Evolutionary conservation across 1,140 invertebrate genomes (phyloP).

Genomic region (Scaptomyza hsui): DNA sequence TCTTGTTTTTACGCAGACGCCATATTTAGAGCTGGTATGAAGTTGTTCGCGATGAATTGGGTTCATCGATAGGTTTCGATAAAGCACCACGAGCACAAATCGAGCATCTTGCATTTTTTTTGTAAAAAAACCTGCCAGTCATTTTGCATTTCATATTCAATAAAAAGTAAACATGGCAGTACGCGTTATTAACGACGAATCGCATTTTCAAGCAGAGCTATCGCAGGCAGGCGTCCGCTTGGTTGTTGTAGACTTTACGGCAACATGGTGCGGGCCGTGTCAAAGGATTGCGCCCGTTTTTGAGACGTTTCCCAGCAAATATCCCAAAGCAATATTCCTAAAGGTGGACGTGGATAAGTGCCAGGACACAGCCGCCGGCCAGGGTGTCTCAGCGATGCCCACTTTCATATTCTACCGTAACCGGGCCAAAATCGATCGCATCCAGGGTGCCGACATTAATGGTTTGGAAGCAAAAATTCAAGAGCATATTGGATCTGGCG

Average conservation of each 20-base stretch:
- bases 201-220: slow-evolving; percentile 93
- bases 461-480: slow-evolving; percentile 95
- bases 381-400: slow-evolving; percentile 97
- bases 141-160: slow-evolving; percentile 16
- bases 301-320: slow-evolving; percentile 93
- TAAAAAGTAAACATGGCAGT: slow-evolving; percentile 73
- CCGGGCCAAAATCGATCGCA: slow-evolving; percentile 90
- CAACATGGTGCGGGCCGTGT: slow-evolving; percentile 97
- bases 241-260: slow-evolving; percentile 97
- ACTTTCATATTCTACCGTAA: slow-evolving; percentile 98
- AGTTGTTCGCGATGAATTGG: background rate
- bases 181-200: slow-evolving; percentile 86
- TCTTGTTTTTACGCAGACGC: slow-evolving; percentile 36
- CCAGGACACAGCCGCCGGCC: slow-evolving; percentile 91
- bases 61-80: slow-evolving; percentile 23
- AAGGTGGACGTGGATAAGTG: slow-evolving; percentile 98
- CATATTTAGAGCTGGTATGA: slow-evolving; percentile 41
- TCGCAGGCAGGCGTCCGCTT: slow-evolving; percentile 91
- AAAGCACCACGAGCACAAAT: slow-evolving; percentile 1
- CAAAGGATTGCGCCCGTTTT: slow-evolving; percentile 95
- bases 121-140: slow-evolving; percentile 29
- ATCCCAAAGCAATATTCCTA: slow-evolving; percentile 94
- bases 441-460: slow-evolving; percentile 93
- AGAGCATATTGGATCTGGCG: slow-evolving; percentile 91
- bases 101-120: slow-evolving; percentile 21